These are phyloP conservation scores for Drosophila neutralis DNA, from an alignment of 2,888 invertebrate species.

Conservation along the genomic window DNA sequence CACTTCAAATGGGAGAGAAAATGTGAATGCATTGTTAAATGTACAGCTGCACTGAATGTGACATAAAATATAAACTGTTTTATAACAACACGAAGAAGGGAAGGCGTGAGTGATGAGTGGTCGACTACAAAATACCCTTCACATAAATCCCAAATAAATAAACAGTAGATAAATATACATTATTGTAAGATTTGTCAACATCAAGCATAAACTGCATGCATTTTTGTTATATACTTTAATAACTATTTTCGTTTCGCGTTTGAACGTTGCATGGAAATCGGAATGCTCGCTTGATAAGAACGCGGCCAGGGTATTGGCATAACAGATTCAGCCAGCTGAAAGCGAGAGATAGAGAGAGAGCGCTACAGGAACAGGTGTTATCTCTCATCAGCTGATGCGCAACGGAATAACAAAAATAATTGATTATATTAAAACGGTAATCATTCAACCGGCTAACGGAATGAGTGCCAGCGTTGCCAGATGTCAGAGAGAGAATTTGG, in stretches of 20 bases:
- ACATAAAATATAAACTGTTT: constrained; percentile 36
- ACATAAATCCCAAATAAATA: background rate
- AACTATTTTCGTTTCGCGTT: background rate
- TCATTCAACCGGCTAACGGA: background rate
- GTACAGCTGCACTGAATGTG: background rate
- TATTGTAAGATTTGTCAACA: background rate
- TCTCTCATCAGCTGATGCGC: constrained; percentile 10
- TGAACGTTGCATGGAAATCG: background rate
- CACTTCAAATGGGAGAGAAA: background rate
- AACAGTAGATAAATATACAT: background rate
- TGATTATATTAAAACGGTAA: background rate
- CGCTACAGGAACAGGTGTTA: constrained; percentile 14
- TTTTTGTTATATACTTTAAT: background rate
- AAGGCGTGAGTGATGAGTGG: background rate
- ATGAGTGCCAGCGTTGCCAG: background rate
- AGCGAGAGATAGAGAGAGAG: background rate
- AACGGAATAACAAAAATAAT: constrained; percentile 1
- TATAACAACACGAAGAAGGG: constrained; percentile 25
- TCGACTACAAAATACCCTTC: constrained; percentile 23
- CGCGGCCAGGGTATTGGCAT: constrained; percentile 16
- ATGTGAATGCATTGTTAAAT: background rate
- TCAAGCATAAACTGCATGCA: background rate
- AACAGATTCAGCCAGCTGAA: background rate
- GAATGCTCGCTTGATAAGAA: background rate
- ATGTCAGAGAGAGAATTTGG: background rate